A percentile compares a stretch with the other conserved stretches of the same genome.
phyloP scores from a whole-genome alignment of 2,888 invertebrate species.

The Drosophila helvetica region DNA sequence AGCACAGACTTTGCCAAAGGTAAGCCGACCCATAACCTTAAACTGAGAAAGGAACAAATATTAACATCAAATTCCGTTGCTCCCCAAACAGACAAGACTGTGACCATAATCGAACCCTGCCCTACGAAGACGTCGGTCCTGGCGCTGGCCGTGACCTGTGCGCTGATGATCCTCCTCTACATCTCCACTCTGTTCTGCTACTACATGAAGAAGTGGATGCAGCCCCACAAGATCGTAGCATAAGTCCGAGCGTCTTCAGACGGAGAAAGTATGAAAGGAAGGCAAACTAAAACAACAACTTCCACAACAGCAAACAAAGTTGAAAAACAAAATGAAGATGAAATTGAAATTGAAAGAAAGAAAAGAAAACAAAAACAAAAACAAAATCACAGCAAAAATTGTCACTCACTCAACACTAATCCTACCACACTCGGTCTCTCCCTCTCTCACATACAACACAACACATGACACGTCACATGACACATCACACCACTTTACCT shows the following conservation, averaged over 20 bases:
- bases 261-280: slow-evolving; percentile 23
- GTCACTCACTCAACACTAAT: slow-evolving; percentile 52
- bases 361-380: slow-evolving; percentile 43
- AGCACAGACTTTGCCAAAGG: slow-evolving; percentile 90
- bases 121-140: slow-evolving; percentile 96
- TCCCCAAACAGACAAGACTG: slow-evolving; percentile 90
- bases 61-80: background rate
- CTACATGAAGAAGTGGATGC: slow-evolving; percentile 96
- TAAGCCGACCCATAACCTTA: slow-evolving; percentile 78
- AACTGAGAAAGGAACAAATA: too few relatives aligned
- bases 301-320: slow-evolving; percentile 13
- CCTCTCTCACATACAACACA: slow-evolving; percentile 22
- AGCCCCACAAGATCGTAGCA: slow-evolving; percentile 92
- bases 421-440: slow-evolving; percentile 15
- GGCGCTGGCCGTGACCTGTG: slow-evolving; percentile 95
- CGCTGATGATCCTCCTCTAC: slow-evolving; percentile 93
- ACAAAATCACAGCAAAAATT: slow-evolving; percentile 62
- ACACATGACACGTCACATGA: slow-evolving; percentile 8
- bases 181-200: slow-evolving; percentile 96
- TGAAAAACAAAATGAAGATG: slow-evolving; percentile 21
- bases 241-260: slow-evolving; percentile 80
- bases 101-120: slow-evolving; percentile 95
- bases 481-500: slow-evolving; percentile 6
- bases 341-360: slow-evolving; percentile 9
- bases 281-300: slow-evolving; percentile 6